These are phyloP conservation scores for Phrynosoma blainvillii DNA, from an alignment of 2,113 vertebrate species.

Conservation along the genomic window DNA sequence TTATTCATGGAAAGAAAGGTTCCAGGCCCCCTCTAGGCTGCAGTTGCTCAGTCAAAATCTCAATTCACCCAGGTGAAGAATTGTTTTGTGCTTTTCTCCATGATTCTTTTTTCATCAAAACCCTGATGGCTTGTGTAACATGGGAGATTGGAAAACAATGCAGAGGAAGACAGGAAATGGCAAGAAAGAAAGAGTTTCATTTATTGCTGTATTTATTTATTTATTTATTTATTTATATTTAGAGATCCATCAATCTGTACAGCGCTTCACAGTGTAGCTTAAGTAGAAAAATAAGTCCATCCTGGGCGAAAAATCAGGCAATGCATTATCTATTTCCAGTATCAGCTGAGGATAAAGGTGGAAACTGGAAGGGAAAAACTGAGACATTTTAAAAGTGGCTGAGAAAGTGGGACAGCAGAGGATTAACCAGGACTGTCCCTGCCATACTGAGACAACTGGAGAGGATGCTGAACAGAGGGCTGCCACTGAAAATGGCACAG, in stretches of 20 bases:
- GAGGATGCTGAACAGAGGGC: no score
- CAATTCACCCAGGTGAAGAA: slow-evolving; percentile 14
- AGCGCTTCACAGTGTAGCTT: background rate
- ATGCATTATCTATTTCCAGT: background rate
- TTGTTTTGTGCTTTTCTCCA: background rate
- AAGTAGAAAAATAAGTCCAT: background rate
- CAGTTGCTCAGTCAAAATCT: slow-evolving; percentile 18
- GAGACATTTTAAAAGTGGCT: no score
- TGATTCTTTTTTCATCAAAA: slow-evolving; percentile 7
- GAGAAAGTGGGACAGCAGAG: no score
- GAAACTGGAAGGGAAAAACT: no score
- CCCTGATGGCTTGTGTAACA: slow-evolving; percentile 3
- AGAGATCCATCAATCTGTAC: background rate
- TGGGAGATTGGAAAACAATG: slow-evolving; percentile 19
- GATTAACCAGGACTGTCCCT: no score
- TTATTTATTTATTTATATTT: slow-evolving; percentile 9
- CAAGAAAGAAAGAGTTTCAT: slow-evolving; percentile 5
- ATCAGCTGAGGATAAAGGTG: background rate
- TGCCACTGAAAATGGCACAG: background rate
- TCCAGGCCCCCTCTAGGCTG: background rate
- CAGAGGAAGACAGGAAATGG: background rate
- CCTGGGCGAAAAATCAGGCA: background rate
- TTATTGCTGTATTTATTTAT: background rate
- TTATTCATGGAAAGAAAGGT: background rate
- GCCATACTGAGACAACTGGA: no score